phyloP scores from a whole-genome alignment of 2,888 invertebrate genomes.

The Sepiola atlantica region DNA sequence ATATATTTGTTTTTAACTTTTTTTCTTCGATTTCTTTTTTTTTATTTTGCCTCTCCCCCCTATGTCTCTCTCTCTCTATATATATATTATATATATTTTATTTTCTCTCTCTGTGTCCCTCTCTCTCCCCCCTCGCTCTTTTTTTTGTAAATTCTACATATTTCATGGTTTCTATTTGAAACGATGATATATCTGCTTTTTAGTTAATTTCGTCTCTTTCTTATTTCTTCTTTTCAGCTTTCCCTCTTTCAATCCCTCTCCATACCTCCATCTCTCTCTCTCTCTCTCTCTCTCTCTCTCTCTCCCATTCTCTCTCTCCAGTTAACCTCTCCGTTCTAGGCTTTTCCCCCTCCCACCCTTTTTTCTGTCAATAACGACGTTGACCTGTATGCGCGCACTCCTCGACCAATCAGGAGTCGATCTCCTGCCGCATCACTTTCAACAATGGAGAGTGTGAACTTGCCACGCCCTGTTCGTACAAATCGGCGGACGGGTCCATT shows the following conservation, averaged over 20 bases:
- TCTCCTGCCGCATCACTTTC: background rate
- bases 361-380: background rate
- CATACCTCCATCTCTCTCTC: background rate
- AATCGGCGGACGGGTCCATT: constrained; percentile 17
- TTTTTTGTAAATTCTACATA: background rate
- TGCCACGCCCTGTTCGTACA: background rate
- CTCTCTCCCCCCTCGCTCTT: background rate
- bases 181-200: too few relatives aligned
- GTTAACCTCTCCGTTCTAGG: background rate
- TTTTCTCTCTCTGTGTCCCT: background rate
- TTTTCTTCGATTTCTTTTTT: too few relatives aligned
- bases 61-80: background rate
- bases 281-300: background rate
- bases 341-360: background rate
- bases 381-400: constrained; percentile 32
- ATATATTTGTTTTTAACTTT: too few relatives aligned
- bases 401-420: constrained; percentile 5
- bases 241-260: background rate
- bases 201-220: background rate
- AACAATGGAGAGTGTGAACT: background rate
- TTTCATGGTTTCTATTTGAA: too few relatives aligned
- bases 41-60: too few relatives aligned
- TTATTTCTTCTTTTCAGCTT: background rate
- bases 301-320: background rate
- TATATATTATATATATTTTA: too few relatives aligned